A percentile compares a stretch with the other conserved stretches of the same genome.
These are phyloP conservation scores for Cephus rjabovi DNA, from an alignment of 2,888 invertebrate genomes.

Conservation along the genomic window DNA sequence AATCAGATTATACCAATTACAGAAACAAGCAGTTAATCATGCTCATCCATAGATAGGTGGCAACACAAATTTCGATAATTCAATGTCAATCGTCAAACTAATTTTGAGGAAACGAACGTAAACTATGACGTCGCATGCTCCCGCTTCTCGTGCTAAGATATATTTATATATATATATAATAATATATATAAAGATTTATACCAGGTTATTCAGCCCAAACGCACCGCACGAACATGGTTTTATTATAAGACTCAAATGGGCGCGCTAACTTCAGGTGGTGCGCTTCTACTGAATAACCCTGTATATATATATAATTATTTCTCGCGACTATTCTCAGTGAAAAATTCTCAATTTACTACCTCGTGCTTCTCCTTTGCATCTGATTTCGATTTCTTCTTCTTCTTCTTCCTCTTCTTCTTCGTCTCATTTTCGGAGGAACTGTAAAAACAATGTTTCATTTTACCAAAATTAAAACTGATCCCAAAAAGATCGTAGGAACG, in stretches of 20 bases:
- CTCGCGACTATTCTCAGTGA: constrained; percentile 24
- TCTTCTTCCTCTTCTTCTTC: constrained; percentile 82
- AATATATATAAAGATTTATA: constrained; percentile 13
- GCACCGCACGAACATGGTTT: too few relatives aligned
- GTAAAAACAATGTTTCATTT: constrained; percentile 44
- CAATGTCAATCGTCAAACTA: constrained; percentile 26
- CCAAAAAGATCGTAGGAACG: constrained; percentile 1
- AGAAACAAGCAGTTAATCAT: constrained; percentile 56
- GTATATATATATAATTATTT: constrained; percentile 18
- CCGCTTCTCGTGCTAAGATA: constrained; percentile 44
- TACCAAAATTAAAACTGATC: constrained; percentile 1
- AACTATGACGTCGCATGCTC: constrained; percentile 38
- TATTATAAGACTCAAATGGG: too few relatives aligned
- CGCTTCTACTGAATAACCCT: too few relatives aligned
- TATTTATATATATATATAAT: constrained; percentile 12
- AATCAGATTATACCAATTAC: constrained; percentile 53
- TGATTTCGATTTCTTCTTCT: constrained; percentile 81
- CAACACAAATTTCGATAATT: constrained; percentile 33
- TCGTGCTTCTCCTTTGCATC: constrained; percentile 63
- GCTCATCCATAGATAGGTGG: constrained; percentile 49
- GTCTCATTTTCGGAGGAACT: constrained; percentile 80
- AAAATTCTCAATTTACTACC: constrained; percentile 37
- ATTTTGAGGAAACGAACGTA: constrained; percentile 23
- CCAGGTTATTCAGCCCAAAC: too few relatives aligned
- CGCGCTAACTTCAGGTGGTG: too few relatives aligned